Conservation (phyloP, 2,113 vertebrate species). For the Calonectris borealis region DNA sequence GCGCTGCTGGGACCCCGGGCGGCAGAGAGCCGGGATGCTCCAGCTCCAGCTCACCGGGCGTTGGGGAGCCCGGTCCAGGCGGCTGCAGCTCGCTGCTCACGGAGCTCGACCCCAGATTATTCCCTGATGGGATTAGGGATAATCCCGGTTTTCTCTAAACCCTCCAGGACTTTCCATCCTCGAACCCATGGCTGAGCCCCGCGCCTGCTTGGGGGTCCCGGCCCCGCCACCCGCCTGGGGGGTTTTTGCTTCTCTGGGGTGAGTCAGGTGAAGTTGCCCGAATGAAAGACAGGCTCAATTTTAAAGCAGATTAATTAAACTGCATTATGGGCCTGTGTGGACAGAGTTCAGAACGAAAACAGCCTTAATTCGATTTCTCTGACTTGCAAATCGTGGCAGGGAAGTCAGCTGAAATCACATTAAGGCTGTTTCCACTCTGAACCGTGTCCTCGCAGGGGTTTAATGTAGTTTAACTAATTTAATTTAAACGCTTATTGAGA, state of each 20-base stretch:
- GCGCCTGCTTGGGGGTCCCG: accelerated
- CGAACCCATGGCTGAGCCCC: accelerated
- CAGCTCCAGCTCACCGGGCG: accelerated
- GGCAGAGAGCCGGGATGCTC: neutral
- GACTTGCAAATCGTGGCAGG: constrained; percentile 42
- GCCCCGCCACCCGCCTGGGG: accelerated
- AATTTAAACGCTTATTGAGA: neutral
- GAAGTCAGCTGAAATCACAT: constrained; percentile 33
- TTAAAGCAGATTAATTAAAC: constrained; percentile 17
- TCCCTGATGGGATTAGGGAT: neutral
- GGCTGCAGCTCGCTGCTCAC: neutral
- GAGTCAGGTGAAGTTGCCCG: neutral
- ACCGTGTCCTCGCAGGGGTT: neutral
- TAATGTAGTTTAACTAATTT: constrained; percentile 39
- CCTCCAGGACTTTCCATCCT: neutral
- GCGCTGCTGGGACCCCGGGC: neutral
- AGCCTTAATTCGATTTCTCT: constrained; percentile 36
- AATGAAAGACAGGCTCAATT: neutral
- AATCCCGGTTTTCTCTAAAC: neutral
- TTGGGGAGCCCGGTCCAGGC: accelerated
- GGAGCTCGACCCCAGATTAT: accelerated
- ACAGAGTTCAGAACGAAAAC: neutral
- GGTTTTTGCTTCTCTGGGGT: neutral
- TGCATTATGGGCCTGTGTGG: neutral
- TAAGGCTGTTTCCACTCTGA: constrained; percentile 14